These are phyloP conservation scores for Tolypeutes matacus DNA, from an alignment of 2,797 vertebrate species.

Conservation along the genomic window DNA sequence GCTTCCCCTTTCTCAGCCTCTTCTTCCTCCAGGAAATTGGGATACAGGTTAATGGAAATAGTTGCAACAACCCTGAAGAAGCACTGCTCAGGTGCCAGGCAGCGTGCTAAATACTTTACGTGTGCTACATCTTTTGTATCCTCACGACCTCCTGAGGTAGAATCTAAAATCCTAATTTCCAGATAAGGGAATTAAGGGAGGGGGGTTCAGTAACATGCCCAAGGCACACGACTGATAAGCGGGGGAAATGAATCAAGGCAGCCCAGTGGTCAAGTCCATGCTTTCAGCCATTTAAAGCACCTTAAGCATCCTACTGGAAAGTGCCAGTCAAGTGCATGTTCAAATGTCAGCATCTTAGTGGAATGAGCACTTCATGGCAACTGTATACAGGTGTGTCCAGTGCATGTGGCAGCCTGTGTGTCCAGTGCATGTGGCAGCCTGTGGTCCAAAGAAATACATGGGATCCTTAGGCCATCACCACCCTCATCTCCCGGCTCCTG, in stretches of 20 bases:
- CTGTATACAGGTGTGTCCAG: background rate
- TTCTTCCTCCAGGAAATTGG: background rate
- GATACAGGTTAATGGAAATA: background rate
- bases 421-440: background rate
- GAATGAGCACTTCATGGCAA: background rate
- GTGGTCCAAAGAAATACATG: background rate
- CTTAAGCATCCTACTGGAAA: background rate
- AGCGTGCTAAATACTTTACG: background rate
- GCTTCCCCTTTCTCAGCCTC: background rate
- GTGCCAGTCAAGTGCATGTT: accelerated
- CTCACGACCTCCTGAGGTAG: background rate
- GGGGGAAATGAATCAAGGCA: background rate
- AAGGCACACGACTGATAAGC: background rate
- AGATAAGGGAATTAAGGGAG: background rate
- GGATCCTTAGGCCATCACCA: background rate
- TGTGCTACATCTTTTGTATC: background rate
- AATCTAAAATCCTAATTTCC: background rate
- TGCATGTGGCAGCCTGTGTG: too few relatives aligned
- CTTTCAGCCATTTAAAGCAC: background rate
- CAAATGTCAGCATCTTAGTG: background rate
- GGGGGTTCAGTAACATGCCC: background rate
- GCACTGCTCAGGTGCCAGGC: background rate
- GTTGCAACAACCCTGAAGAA: background rate
- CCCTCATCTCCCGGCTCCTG: background rate
- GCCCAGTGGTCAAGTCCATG: background rate